Evolutionary conservation across 2,888 invertebrate species (phyloP).

Genomic region (Orthonevra nobilis): DNA sequence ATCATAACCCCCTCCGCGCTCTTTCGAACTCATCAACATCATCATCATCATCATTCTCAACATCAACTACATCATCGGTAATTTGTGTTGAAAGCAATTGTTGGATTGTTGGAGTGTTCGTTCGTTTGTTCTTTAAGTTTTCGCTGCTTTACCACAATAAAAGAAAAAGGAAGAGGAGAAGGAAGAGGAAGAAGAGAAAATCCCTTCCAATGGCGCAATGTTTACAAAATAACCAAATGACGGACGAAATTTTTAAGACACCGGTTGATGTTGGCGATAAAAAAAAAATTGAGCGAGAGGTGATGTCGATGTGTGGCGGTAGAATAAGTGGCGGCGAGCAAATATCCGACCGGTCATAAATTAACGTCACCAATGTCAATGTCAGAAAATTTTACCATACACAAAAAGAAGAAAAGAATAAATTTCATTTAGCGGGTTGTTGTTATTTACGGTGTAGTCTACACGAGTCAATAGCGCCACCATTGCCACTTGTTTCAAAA

Average conservation of each 20-base stretch:
- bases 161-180: slow-evolving; percentile 33
- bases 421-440: slow-evolving; percentile 22
- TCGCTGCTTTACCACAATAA: slow-evolving; percentile 18
- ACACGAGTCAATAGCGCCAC: too few species aligned
- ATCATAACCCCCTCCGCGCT: neutral
- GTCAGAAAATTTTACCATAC: slow-evolving; percentile 45
- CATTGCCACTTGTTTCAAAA: slow-evolving; percentile 1
- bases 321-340: slow-evolving; percentile 29
- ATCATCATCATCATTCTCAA: neutral
- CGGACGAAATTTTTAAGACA: slow-evolving; percentile 53
- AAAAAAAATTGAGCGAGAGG: slow-evolving; percentile 9
- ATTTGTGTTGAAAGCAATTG: slow-evolving; percentile 34
- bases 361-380: slow-evolving; percentile 67
- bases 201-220: slow-evolving; percentile 46
- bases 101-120: slow-evolving; percentile 9
- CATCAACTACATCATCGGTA: slow-evolving; percentile 5
- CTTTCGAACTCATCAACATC: neutral
- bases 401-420: slow-evolving; percentile 55
- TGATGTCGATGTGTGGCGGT: slow-evolving; percentile 11
- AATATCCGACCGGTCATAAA: slow-evolving; percentile 59
- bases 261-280: slow-evolving; percentile 59
- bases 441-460: slow-evolving; percentile 9
- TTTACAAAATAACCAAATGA: slow-evolving; percentile 62
- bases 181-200: slow-evolving; percentile 26
- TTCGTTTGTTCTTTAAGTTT: slow-evolving; percentile 12